Base-by-base conservation (phyloP, 1,140 invertebrate species). In the Ladona fulva region DNA sequence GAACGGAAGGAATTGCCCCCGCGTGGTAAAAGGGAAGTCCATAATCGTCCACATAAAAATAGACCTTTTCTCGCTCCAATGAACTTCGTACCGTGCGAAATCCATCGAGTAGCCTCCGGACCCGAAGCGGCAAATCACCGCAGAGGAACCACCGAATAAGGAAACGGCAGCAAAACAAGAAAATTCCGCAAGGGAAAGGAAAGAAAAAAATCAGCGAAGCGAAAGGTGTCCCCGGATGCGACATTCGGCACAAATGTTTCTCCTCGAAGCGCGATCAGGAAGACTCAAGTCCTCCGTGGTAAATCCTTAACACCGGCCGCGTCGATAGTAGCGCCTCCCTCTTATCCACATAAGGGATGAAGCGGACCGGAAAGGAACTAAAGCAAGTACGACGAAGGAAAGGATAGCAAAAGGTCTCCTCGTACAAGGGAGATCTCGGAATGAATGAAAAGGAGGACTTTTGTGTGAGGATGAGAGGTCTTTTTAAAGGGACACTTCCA, bases 241-340 rank as follows among this genome's bases (percentile, higher is more conserved):
- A 66, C 52, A 66, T 66, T 66, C n/a, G 52, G 52, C 52, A 66
- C 52, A 66, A 66, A 66, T 66, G 52, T 66, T 66, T 66, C 52
- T 22, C n/a, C n/a, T 66, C 52, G 52, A 66, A 66, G 52, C 5
- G 52, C n/a, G 52, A 66, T 66, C 3, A 16, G 16, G 52, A 66
- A 66, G 14, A 66, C 52, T 66, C 16, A 66, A 66, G n/a, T 19
- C 14, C 52, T 22, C 52, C 52, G 14, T 12, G 52, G 52, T 19
- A 66, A 66, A 66, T 66, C 14, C 52, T 66, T 66, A 66, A 66
- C 52, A 66, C 52, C 52, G 52, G n/a, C 52, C 52, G 3, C 52
- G 52, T 22, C 52, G n/a, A 16, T 12, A 12, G n/a, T 12, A 16
- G 52, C 52, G 52, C 52, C 52, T 66, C n/a, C 12, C 10, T 52